phyloP scores from a whole-genome alignment of 2,888 invertebrate genomes.

The Cacoxenus indagator region DNA sequence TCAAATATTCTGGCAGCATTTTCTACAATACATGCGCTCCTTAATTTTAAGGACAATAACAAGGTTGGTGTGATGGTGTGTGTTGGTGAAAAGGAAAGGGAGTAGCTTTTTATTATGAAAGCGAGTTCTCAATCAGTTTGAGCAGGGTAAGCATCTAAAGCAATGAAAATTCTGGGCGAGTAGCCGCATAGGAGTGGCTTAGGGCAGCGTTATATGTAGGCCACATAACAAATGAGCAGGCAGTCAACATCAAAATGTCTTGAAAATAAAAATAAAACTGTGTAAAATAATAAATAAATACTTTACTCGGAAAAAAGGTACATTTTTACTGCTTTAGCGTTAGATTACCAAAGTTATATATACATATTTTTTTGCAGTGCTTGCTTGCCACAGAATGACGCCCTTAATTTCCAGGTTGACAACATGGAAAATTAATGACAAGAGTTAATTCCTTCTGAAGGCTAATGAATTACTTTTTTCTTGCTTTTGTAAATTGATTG shows the following conservation, averaged over 20 bases:
- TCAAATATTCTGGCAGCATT: not conserved
- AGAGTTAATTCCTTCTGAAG: too few relatives aligned
- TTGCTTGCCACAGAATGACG: not conserved
- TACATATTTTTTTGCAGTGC: not conserved
- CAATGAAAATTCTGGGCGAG: conserved; percentile 5
- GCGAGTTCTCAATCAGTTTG: conserved; percentile 60
- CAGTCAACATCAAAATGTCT: too few relatives aligned
- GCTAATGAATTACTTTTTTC: not conserved
- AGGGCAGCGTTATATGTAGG: too few relatives aligned
- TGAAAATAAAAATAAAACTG: too few relatives aligned
- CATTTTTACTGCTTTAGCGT: conserved; percentile 1
- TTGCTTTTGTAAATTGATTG: conserved; percentile 6
- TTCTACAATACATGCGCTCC: not conserved
- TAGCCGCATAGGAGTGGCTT: too few relatives aligned
- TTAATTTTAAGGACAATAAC: too few relatives aligned
- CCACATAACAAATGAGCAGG: too few relatives aligned
- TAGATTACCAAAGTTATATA: not conserved
- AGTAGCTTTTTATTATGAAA: not conserved
- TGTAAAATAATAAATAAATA: too few relatives aligned
- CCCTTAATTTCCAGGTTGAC: conserved; percentile 41
- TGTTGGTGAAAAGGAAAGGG: too few relatives aligned
- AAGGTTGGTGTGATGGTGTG: too few relatives aligned
- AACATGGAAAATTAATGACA: not conserved
- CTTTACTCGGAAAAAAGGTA: too few relatives aligned
- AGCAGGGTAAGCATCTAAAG: conserved; percentile 41